Conservation (phyloP, 2,797 vertebrate genomes). For the Rhinogobio ventralis region DNA sequence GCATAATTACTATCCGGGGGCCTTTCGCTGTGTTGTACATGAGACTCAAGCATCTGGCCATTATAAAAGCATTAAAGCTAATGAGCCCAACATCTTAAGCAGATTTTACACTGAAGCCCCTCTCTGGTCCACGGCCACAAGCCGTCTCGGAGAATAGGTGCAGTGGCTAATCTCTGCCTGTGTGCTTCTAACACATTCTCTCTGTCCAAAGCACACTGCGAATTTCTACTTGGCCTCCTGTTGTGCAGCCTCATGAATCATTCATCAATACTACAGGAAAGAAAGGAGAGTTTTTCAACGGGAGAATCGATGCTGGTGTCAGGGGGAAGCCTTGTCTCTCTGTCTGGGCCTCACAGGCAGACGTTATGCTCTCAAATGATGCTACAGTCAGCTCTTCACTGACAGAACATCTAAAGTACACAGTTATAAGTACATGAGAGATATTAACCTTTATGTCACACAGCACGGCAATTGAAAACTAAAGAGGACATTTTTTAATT, state of each 20-base stretch:
- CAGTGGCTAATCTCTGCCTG: conserved; percentile 20
- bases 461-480: neutral
- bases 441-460: conserved; percentile 16
- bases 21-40: neutral
- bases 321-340: conserved; percentile 44
- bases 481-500: conserved; percentile 1
- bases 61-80: conserved; percentile 14
- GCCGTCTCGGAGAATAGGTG: neutral
- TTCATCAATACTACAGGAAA: conserved; percentile 66
- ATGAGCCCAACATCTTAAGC: conserved; percentile 18
- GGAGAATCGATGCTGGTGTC: conserved; percentile 66
- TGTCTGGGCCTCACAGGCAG: neutral
- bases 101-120: conserved; percentile 8
- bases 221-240: conserved; percentile 61
- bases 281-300: conserved; percentile 59
- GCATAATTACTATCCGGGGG: neutral
- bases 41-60: conserved; percentile 15
- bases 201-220: conserved; percentile 51
- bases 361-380: conserved; percentile 31
- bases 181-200: conserved; percentile 36
- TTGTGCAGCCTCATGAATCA: conserved; percentile 71
- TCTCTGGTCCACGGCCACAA: neutral
- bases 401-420: conserved; percentile 7
- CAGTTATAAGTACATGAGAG: neutral
- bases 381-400: conserved; percentile 45